A percentile compares a stretch with the other conserved stretches of the same genome.
These are phyloP conservation scores for Lasioglossum lativentre DNA, from an alignment of 2,888 invertebrate species.

Conservation along the genomic window DNA sequence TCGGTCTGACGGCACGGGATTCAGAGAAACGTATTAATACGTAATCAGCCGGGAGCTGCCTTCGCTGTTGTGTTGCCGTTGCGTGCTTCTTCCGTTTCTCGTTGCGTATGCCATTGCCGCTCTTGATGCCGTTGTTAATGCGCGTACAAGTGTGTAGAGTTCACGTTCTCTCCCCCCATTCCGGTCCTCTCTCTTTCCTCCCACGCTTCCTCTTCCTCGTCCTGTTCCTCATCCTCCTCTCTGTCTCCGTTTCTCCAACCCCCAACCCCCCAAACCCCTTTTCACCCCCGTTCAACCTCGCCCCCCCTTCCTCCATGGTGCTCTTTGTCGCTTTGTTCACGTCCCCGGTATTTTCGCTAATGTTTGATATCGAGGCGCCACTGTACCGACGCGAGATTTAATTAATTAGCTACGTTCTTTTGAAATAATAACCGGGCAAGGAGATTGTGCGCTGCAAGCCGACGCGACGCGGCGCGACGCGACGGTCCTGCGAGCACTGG, in stretches of 20 bases:
- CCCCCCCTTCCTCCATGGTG: not conserved
- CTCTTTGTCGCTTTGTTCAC: not conserved
- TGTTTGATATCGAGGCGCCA: constrained; percentile 39
- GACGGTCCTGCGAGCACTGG: not conserved
- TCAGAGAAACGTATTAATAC: constrained; percentile 82
- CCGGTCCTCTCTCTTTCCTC: not conserved
- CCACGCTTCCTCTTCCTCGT: not conserved
- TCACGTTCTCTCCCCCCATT: constrained; percentile 19
- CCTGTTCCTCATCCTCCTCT: not conserved
- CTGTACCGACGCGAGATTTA: constrained; percentile 12
- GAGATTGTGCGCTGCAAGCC: not conserved
- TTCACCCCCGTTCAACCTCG: not conserved
- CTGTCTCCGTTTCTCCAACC: not conserved
- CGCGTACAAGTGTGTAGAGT: constrained; percentile 54
- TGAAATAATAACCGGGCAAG: constrained; percentile 12
- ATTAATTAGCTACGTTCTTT: constrained; percentile 33
- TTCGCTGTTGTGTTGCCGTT: constrained; percentile 66
- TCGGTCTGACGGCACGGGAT: constrained; percentile 76
- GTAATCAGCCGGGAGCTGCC: constrained; percentile 78
- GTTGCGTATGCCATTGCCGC: constrained; percentile 66
- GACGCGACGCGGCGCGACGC: not conserved
- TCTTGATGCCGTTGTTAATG: constrained; percentile 62
- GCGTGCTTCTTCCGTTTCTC: constrained; percentile 67
- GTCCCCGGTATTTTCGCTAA: constrained; percentile 17
- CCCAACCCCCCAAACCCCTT: not conserved